phyloP scores from a whole-genome alignment of 2,113 vertebrate genomes.

The Phrynocephalus versicolor region DNA sequence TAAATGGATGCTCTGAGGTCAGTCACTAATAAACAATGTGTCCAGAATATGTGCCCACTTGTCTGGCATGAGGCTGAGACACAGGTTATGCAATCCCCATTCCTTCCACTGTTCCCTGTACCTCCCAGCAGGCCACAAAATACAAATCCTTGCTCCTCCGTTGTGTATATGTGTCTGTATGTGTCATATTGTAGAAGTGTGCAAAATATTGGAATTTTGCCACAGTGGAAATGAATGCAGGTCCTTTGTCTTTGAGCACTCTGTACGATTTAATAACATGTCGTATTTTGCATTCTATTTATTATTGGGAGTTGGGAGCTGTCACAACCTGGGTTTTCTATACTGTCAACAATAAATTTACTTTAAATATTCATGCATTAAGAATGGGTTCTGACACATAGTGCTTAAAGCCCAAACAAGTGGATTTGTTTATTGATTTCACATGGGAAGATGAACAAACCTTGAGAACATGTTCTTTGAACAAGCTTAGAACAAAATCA shows the following conservation, averaged over 20 bases:
- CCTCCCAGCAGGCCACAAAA: conserved; percentile 19
- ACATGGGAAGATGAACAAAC: no score
- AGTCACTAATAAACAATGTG: background rate
- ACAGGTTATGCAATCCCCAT: background rate
- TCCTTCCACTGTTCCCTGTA: background rate
- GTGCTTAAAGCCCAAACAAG: no score
- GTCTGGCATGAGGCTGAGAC: background rate
- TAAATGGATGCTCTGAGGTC: background rate
- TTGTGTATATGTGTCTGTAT: background rate
- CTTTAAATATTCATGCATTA: no score
- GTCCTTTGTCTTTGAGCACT: background rate
- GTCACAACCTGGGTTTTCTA: no score
- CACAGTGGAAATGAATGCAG: accelerated
- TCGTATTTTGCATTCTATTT: background rate
- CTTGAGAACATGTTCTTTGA: no score
- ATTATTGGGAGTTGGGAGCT: background rate
- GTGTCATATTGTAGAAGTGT: conserved; percentile 2
- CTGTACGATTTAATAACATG: background rate
- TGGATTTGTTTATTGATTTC: no score
- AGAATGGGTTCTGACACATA: no score
- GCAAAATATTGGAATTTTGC: background rate
- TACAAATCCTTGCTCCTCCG: background rate
- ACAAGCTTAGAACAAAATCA: no score
- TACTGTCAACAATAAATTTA: no score
- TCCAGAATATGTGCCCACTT: background rate